Conservation (phyloP, 92 coral and sea anemone genomes). For the Montipora capitata region DNA sequence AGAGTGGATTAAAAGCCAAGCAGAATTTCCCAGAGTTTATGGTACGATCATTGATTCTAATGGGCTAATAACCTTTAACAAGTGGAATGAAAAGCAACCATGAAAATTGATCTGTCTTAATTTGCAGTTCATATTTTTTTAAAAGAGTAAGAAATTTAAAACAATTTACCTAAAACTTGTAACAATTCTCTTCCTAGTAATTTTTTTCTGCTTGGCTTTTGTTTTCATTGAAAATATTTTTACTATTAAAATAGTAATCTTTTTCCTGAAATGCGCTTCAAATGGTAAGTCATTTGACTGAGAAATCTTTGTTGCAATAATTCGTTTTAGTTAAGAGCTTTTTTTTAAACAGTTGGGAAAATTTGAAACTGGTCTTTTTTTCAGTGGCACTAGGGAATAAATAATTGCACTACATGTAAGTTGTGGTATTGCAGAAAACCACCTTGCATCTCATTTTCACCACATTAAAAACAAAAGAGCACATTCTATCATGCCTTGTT, state of each 20-base stretch:
- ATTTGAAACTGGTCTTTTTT: too few relatives aligned
- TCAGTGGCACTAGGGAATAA: too few relatives aligned
- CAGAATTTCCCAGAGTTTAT: not conserved
- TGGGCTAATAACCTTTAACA: not conserved
- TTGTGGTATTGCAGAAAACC: too few relatives aligned
- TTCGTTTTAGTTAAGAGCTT: not conserved
- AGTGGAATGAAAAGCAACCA: too few relatives aligned
- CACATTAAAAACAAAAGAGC: not conserved
- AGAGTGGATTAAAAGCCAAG: conserved; percentile 10
- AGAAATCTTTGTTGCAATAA: not conserved
- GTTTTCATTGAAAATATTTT: not conserved
- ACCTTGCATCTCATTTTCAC: too few relatives aligned
- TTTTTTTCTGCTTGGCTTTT: conserved; percentile 19
- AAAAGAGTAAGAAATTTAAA: too few relatives aligned
- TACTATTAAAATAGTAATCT: not conserved
- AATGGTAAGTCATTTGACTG: not conserved
- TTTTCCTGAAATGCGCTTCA: too few relatives aligned
- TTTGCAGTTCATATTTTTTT: not conserved
- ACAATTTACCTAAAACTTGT: not conserved
- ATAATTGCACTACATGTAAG: too few relatives aligned
- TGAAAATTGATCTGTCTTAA: too few relatives aligned
- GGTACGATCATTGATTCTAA: not conserved
- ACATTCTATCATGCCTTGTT: not conserved
- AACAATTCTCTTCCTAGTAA: too few relatives aligned
- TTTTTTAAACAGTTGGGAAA: too few relatives aligned